Evolutionary conservation across 2,888 invertebrate genomes (phyloP).

Genomic region (Eupeodes luniger): DNA sequence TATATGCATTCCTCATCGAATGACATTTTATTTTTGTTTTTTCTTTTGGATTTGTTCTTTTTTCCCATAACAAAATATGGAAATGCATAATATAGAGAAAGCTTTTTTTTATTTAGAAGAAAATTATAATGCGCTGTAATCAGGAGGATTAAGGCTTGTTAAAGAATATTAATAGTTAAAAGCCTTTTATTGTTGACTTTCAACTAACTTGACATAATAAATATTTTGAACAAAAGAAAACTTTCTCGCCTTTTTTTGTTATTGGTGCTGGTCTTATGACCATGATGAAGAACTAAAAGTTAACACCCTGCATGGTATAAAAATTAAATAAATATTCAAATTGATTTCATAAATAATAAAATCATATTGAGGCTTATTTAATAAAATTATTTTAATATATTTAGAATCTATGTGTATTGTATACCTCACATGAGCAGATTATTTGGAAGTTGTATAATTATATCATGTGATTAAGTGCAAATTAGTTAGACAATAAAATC

Average conservation of each 20-base stretch:
- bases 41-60: constrained; percentile 3
- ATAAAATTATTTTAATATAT: too few relatives aligned
- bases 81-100: constrained; percentile 30
- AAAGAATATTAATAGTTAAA: constrained; percentile 29
- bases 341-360: background rate
- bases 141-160: constrained; percentile 40
- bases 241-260: constrained; percentile 37
- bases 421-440: too few relatives aligned
- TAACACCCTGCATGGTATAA: background rate
- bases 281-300: background rate
- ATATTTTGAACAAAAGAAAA: background rate
- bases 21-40: constrained; percentile 30
- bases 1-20: constrained; percentile 34
- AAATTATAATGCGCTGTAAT: constrained; percentile 27
- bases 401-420: too few relatives aligned
- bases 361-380: too few relatives aligned
- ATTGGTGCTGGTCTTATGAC: background rate
- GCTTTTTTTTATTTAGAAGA: constrained; percentile 13
- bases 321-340: background rate
- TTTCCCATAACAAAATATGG: constrained; percentile 3
- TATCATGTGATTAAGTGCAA: too few relatives aligned
- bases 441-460: too few relatives aligned
- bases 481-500: too few relatives aligned
- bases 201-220: constrained; percentile 11
- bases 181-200: constrained; percentile 31